phyloP scores from a whole-genome alignment of 2,113 vertebrate genomes.

The Ginglymostoma cirratum region DNA sequence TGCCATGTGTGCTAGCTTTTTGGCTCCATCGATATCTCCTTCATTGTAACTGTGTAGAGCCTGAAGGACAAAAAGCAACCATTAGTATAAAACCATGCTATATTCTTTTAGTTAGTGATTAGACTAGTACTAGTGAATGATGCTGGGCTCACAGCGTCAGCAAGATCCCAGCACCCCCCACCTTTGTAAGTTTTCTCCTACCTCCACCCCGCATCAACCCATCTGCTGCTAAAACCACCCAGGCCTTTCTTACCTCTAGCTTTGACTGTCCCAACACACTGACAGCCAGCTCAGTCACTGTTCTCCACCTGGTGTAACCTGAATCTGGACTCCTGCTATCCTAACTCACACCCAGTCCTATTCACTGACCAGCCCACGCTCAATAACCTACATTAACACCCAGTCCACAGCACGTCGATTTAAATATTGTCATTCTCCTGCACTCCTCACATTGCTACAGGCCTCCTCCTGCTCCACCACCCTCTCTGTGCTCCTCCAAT shows the following conservation, averaged over 20 bases:
- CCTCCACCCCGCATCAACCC: background rate
- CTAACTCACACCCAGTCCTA: background rate
- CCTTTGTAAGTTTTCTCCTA: background rate
- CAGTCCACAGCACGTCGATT: background rate
- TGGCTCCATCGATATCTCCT: slow-evolving; percentile 71
- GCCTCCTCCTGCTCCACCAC: background rate
- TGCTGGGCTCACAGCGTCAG: background rate
- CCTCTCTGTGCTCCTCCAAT: background rate
- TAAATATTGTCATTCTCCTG: background rate
- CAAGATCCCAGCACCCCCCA: background rate
- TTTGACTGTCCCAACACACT: background rate
- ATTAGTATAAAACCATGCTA: background rate
- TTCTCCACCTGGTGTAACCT: background rate
- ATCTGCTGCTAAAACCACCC: background rate
- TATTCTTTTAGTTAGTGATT: background rate
- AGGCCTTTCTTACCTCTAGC: background rate
- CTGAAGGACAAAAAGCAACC: slow-evolving; percentile 52
- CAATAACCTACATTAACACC: background rate
- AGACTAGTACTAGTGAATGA: background rate
- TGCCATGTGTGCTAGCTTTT: slow-evolving; percentile 66
- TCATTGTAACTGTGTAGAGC: slow-evolving; percentile 75
- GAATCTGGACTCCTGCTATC: background rate
- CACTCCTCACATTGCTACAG: background rate
- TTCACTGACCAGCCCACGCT: background rate
- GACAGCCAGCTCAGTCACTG: background rate